Evolutionary conservation across 2,797 vertebrate species (phyloP).

Genomic region (Cirrhinus mrigala): DNA sequence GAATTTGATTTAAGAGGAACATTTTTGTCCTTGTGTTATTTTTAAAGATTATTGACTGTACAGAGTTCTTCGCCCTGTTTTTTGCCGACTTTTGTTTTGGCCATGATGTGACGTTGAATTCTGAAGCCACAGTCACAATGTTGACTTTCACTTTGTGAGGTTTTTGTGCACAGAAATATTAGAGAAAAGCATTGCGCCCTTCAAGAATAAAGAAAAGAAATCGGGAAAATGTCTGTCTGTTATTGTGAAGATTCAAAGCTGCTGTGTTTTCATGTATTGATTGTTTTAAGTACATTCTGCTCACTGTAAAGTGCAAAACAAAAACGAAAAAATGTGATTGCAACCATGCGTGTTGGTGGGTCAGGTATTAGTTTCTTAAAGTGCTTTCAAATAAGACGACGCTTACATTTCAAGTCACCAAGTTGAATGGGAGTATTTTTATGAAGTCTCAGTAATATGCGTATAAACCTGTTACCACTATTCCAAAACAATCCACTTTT

Average conservation of each 20-base stretch:
- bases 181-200: conserved; percentile 89
- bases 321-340: neutral
- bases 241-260: conserved; percentile 68
- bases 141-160: conserved; percentile 91
- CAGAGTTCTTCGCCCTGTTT: conserved; percentile 87
- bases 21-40: conserved; percentile 97
- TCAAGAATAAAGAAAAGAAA: conserved; percentile 94
- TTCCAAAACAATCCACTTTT: neutral
- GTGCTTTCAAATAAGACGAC: neutral
- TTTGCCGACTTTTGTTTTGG: conserved; percentile 92
- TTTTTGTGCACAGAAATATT: conserved; percentile 94
- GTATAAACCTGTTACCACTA: neutral
- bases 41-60: conserved; percentile 89
- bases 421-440: too few relatives aligned
- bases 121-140: conserved; percentile 90
- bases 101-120: conserved; percentile 89
- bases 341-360: neutral
- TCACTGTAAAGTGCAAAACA: neutral
- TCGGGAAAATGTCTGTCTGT: conserved; percentile 85
- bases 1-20: conserved; percentile 99
- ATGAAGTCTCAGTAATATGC: neutral
- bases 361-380: neutral
- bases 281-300: neutral
- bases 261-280: neutral
- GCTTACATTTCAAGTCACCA: neutral